Conservation (phyloP, 1,140 invertebrate genomes). For the Musca vetustissima region DNA sequence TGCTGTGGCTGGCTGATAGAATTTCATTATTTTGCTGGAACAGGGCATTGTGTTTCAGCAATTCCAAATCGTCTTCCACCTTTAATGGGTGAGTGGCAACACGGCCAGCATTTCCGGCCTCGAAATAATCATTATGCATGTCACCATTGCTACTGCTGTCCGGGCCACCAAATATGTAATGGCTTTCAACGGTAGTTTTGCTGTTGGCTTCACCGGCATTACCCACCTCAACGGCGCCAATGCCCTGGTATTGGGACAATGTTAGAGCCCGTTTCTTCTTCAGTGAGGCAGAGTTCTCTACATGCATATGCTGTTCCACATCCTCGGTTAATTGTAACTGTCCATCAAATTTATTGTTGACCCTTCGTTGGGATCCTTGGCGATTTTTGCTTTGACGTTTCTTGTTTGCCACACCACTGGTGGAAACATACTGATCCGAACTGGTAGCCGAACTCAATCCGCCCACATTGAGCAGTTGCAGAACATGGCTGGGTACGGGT, state of each 20-base stretch:
- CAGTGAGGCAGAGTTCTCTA: constrained; percentile 14
- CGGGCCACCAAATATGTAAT: constrained; percentile 10
- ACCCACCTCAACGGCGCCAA: background rate
- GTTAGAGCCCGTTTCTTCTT: constrained; percentile 21
- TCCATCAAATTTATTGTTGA: constrained; percentile 3
- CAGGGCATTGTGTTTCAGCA: constrained; percentile 41
- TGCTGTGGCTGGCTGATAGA: constrained; percentile 33
- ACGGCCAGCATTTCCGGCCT: constrained; percentile 31
- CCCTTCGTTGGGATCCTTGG: constrained; percentile 13
- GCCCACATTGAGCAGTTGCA: constrained; percentile 45
- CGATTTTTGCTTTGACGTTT: constrained; percentile 21
- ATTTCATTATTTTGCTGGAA: constrained; percentile 41
- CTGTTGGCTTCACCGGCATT: background rate
- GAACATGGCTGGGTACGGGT: constrained; percentile 44
- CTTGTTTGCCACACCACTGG: constrained; percentile 36
- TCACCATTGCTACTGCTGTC: background rate
- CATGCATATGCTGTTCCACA: constrained; percentile 2
- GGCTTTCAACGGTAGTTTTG: constrained; percentile 10
- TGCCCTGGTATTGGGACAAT: background rate
- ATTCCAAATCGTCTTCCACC: constrained; percentile 46
- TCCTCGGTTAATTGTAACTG: constrained; percentile 25
- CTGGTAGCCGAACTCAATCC: constrained; percentile 34
- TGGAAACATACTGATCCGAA: constrained; percentile 15
- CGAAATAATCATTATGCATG: constrained; percentile 41
- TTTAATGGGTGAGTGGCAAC: constrained; percentile 30